These are phyloP conservation scores for Solenopsis invicta DNA, from an alignment of 1,140 invertebrate genomes.

Conservation along the genomic window DNA sequence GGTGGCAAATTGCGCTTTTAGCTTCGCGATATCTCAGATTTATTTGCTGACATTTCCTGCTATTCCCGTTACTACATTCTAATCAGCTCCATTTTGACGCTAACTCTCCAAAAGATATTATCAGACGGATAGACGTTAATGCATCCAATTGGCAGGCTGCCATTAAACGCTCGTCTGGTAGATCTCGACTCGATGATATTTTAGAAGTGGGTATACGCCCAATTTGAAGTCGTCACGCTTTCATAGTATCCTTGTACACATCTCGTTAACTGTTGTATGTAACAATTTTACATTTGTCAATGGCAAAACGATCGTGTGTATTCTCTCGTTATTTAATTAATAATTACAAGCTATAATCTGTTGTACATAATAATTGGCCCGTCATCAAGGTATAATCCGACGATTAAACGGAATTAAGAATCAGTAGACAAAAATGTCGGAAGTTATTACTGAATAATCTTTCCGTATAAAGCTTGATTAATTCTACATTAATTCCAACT, in stretches of 20 bases:
- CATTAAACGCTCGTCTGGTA: constrained; percentile 44
- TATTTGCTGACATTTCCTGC: constrained; percentile 7
- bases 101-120: constrained; percentile 47
- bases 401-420: background rate
- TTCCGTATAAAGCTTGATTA: background rate
- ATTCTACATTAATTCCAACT: background rate
- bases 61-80: constrained; percentile 22
- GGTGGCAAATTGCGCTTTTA: background rate
- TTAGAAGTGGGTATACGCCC: constrained; percentile 27
- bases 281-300: background rate
- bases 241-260: background rate
- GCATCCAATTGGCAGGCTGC: constrained; percentile 52
- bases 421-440: background rate
- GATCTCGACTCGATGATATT: constrained; percentile 38
- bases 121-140: constrained; percentile 52
- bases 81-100: constrained; percentile 31
- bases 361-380: background rate
- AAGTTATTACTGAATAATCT: constrained; percentile 1
- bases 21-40: background rate
- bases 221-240: constrained; percentile 22
- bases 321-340: background rate
- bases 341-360: background rate
- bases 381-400: background rate
- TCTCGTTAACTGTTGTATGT: background rate
- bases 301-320: background rate